A percentile compares a stretch with the other conserved stretches of the same genome.
Evolutionary conservation across 2,888 invertebrate species (phyloP).

Genomic region (Hirtodrosophila alboralis): DNA sequence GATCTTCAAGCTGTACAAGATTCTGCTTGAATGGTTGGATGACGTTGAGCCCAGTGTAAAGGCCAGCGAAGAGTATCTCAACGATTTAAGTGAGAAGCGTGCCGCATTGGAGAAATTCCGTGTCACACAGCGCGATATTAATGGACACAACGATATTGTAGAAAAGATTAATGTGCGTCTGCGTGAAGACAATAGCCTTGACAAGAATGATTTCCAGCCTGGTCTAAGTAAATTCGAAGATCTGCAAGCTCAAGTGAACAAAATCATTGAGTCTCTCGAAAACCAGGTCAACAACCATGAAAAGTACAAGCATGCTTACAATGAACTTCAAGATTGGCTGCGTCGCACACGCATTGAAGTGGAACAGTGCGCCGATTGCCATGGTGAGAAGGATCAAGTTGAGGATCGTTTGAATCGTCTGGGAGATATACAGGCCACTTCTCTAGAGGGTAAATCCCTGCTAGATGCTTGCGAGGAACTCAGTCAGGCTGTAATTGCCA

Average conservation of each 20-base stretch:
- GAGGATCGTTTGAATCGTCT: constrained; percentile 91
- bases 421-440: constrained; percentile 87
- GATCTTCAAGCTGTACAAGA: constrained; percentile 92
- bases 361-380: constrained; percentile 93
- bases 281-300: constrained; percentile 94
- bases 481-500: constrained; percentile 90
- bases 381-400: constrained; percentile 92
- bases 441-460: constrained; percentile 90
- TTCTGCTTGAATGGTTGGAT: constrained; percentile 93
- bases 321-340: constrained; percentile 94
- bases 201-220: constrained; percentile 88
- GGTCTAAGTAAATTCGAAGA: constrained; percentile 89
- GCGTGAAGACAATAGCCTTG: constrained; percentile 88
- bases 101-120: constrained; percentile 94
- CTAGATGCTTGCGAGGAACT: constrained; percentile 90
- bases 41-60: constrained; percentile 94
- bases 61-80: constrained; percentile 88
- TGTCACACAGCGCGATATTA: constrained; percentile 92
- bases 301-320: constrained; percentile 92
- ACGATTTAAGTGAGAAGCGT: constrained; percentile 95
- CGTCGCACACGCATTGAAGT: constrained; percentile 91
- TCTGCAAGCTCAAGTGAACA: constrained; percentile 87
- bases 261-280: constrained; percentile 90
- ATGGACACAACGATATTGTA: constrained; percentile 90
- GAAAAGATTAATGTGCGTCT: constrained; percentile 91